Evolutionary conservation across 2,797 vertebrate species (phyloP), one percentile per base, ranked within the genome.

Genomic region (Bufotes viridis): DNA sequence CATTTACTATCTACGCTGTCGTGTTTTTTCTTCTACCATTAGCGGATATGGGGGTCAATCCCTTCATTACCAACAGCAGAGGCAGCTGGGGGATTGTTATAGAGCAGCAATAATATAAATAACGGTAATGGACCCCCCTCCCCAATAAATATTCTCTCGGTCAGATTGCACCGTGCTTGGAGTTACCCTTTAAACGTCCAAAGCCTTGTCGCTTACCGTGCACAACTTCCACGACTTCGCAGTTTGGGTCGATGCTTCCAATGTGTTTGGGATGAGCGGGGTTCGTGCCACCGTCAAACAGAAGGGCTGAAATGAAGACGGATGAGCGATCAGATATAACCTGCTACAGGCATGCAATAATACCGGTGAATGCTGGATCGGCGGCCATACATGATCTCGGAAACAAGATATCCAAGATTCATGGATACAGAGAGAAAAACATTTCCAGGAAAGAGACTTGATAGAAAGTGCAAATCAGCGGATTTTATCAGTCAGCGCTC

Each of bases 211-310:
- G 92, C 94, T 0, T 96, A 99, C 98, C 98, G 94, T 97, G 96
- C 79, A 99, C 94, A 15, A 99, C 97, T 90, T 97, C 97, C 78
- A 90, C 96, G 18, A 97, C 97, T 0, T 98, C 97, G 93, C 98
- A 99, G 92, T 93, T 97, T 91, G 98, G 98, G 93, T 99, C 98
- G 85, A 99, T 99, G 91, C 98, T 97, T 91, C 98, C 98, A 70
- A 99, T 99, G 87, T 99, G 98, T 92, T 96, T 98, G 65, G 98
- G 97, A 90, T 99, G 97, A 84, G 97, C 96, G 0, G 97, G 95
- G 91, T 97, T 94, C 5, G 95, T 96, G 63, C 95, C 96, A 78
- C 96, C 97, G 81, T 97, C 95, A 82, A 99, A 99, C 94, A 99
- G 96, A 90, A 99, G 96, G 7, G 97, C 98, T 99, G 53, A 24